Conservation (phyloP, 1,140 invertebrate genomes). For the Drosophila asahinai region DNA sequence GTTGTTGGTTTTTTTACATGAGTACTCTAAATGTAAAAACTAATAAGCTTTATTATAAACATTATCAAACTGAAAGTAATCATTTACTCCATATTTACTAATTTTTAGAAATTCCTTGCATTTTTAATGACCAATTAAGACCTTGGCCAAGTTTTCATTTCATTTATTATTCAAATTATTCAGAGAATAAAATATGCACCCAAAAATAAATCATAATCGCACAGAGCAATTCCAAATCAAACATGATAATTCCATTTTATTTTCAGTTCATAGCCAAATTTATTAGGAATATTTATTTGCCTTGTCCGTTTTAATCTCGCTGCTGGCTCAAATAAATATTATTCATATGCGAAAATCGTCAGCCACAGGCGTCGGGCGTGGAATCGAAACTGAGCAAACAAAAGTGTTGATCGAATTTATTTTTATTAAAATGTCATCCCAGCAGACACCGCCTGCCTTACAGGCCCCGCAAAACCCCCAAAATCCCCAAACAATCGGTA, state of each 20-base stretch:
- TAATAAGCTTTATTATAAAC: not conserved
- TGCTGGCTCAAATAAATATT: slow-evolving; percentile 19
- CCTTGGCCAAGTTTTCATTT: not conserved
- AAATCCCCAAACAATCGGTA: slow-evolving; percentile 24
- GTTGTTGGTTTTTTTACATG: not conserved
- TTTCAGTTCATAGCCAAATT: not conserved
- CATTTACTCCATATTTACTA: not conserved
- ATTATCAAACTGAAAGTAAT: too few relatives aligned
- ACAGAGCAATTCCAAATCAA: not conserved
- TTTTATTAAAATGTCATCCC: slow-evolving; percentile 74
- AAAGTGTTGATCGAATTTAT: slow-evolving; percentile 73
- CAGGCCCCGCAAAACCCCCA: not conserved
- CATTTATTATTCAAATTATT: not conserved
- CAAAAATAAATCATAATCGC: not conserved
- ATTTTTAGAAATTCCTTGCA: not conserved
- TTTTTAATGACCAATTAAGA: not conserved
- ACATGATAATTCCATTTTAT: not conserved
- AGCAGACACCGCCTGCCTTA: slow-evolving; percentile 17
- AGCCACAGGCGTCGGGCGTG: slow-evolving; percentile 8
- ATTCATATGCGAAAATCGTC: slow-evolving; percentile 31
- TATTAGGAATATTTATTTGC: slow-evolving; percentile 11
- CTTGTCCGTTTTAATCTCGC: not conserved
- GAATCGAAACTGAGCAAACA: slow-evolving; percentile 44
- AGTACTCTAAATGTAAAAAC: fast-evolving
- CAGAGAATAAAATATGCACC: not conserved